Conservation (phyloP, 1,140 invertebrate species). For the Trissolcus basalis region DNA sequence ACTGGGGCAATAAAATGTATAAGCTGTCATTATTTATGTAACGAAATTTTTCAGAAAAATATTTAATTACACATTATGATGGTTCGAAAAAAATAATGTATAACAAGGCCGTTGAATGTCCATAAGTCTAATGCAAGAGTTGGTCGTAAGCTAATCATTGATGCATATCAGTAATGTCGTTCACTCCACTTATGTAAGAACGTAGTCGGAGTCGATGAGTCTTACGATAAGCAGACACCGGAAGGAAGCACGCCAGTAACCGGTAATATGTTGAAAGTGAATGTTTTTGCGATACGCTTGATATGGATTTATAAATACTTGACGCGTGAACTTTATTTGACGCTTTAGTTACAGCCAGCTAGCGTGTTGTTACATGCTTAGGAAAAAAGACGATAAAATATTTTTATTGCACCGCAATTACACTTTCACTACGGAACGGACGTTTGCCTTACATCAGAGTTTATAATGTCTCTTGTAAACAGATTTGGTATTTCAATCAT, state of each 20-base stretch:
- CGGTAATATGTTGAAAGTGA: conserved; percentile 69
- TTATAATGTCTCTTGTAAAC: conserved; percentile 27
- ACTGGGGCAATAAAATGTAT: too few relatives aligned
- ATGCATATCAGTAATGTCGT: conserved; percentile 44
- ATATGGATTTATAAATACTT: conserved; percentile 64
- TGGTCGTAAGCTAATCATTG: neutral
- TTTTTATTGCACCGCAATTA: conserved; percentile 71
- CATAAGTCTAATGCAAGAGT: neutral
- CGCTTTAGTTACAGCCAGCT: conserved; percentile 34
- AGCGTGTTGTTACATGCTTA: conserved; percentile 47
- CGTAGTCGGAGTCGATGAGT: conserved; percentile 12
- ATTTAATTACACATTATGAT: too few relatives aligned
- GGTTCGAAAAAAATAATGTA: neutral
- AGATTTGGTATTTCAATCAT: conserved; percentile 24
- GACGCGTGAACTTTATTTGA: conserved; percentile 36
- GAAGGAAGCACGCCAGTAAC: conserved; percentile 65
- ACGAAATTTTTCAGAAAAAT: too few relatives aligned
- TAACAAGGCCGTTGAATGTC: conserved; percentile 35
- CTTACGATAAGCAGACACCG: conserved; percentile 52
- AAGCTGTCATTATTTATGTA: too few relatives aligned
- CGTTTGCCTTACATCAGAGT: conserved; percentile 64
- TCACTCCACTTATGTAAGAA: conserved; percentile 41
- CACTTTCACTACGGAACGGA: conserved; percentile 71
- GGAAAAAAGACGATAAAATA: conserved; percentile 67
- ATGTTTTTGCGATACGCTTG: conserved; percentile 65